Percentiles rank a stretch among this genome's conserved stretches.
These are phyloP conservation scores for Dexiosoma caninum DNA, from an alignment of 2,888 invertebrate genomes.

Conservation along the genomic window DNA sequence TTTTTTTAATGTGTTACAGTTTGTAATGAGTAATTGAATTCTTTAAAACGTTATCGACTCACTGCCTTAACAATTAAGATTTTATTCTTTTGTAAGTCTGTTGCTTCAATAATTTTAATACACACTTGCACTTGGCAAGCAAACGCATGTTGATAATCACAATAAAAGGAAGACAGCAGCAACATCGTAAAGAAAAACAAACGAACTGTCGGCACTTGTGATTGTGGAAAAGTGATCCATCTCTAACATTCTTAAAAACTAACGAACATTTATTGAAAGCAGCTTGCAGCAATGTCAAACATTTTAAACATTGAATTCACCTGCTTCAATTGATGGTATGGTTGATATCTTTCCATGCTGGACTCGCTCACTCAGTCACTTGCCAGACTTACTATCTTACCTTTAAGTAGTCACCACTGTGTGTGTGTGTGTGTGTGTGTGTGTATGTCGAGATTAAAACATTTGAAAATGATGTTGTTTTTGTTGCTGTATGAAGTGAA, in stretches of 20 bases:
- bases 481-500: conserved; percentile 61
- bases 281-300: conserved; percentile 58
- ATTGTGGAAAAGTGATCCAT: conserved; percentile 54
- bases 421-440: not conserved
- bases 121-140: conserved; percentile 44
- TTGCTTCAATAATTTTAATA: not conserved
- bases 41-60: too few relatives aligned
- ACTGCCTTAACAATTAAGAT: too few relatives aligned
- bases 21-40: too few relatives aligned
- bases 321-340: conserved; percentile 54
- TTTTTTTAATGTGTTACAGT: too few relatives aligned
- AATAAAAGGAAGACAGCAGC: conserved; percentile 21
- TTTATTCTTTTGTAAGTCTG: not conserved
- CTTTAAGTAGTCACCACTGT: not conserved
- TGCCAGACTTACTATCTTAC: not conserved
- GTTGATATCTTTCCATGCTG: conserved; percentile 41
- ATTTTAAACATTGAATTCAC: conserved; percentile 62
- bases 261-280: conserved; percentile 60
- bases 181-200: not conserved
- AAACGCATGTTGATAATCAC: conserved; percentile 57
- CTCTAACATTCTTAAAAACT: conserved; percentile 54
- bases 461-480: conserved; percentile 50
- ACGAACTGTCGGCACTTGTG: conserved; percentile 51
- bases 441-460: conserved; percentile 24
- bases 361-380: not conserved